These are phyloP conservation scores for Herpetotheres cachinnans DNA, from an alignment of 2,113 vertebrate species.

Conservation along the genomic window DNA sequence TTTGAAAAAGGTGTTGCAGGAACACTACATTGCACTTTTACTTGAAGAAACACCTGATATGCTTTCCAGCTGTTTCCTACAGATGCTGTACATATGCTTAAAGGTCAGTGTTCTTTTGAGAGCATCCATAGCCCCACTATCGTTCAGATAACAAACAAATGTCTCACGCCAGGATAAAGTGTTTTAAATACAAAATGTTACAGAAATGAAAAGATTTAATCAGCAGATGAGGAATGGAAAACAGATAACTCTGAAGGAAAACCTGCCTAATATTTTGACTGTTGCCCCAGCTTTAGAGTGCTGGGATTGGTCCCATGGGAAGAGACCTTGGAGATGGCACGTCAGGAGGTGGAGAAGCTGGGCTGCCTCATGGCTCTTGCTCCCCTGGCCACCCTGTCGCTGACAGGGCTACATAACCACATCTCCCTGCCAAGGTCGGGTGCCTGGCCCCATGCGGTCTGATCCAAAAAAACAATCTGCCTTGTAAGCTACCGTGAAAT, in stretches of 20 bases:
- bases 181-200: background rate
- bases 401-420: background rate
- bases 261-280: background rate
- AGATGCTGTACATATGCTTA: constrained; percentile 63
- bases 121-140: background rate
- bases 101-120: constrained; percentile 68
- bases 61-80: constrained; percentile 63
- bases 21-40: constrained; percentile 22
- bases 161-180: background rate
- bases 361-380: rapidly evolving
- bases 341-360: background rate
- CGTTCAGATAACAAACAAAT: constrained; percentile 29
- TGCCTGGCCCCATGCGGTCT: rapidly evolving
- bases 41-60: constrained; percentile 42
- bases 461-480: background rate
- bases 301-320: background rate
- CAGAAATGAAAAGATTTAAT: background rate
- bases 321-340: background rate
- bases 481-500: background rate
- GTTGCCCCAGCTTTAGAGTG: background rate
- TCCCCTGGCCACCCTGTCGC: background rate
- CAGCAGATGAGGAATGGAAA: background rate
- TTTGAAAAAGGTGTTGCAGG: constrained; percentile 54
- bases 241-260: background rate
- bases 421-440: rapidly evolving